These are phyloP conservation scores for Andrena haemorrhoa DNA, from an alignment of 2,888 invertebrate genomes.

Conservation along the genomic window DNA sequence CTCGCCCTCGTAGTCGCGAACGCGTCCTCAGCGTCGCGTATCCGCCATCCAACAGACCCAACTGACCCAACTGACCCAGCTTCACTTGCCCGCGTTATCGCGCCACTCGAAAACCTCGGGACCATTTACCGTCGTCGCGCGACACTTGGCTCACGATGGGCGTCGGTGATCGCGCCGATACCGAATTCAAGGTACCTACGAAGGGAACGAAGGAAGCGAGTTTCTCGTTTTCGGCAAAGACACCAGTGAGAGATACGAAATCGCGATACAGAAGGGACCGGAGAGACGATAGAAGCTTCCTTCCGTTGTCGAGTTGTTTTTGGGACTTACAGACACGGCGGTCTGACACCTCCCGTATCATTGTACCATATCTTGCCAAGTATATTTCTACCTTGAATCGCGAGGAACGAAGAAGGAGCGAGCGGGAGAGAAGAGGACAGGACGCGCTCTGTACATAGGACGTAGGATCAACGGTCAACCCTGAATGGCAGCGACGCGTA, in stretches of 20 bases:
- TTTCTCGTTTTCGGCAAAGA: background rate
- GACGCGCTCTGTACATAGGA: conserved; percentile 49
- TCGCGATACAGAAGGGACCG: background rate
- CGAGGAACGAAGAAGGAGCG: background rate
- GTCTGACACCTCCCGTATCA: background rate
- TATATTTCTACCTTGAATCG: background rate
- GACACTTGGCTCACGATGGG: background rate
- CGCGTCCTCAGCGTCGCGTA: background rate
- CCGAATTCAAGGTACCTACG: background rate
- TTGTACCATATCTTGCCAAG: conserved; percentile 4
- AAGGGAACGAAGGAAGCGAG: background rate
- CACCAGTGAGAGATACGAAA: background rate
- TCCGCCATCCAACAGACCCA: background rate
- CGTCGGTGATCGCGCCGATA: background rate
- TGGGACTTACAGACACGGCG: no score
- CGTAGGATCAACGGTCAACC: conserved; percentile 26
- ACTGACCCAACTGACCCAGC: no score
- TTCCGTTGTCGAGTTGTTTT: no score
- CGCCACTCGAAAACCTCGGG: conserved; percentile 52
- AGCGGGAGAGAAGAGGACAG: background rate
- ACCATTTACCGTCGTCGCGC: conserved; percentile 32
- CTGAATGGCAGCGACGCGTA: conserved; percentile 22
- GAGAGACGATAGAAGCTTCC: no score
- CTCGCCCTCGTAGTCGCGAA: conserved; percentile 81
- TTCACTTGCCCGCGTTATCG: background rate